Conservation (phyloP, 2,113 vertebrate genomes). For the Erythrolamprus reginae region DNA sequence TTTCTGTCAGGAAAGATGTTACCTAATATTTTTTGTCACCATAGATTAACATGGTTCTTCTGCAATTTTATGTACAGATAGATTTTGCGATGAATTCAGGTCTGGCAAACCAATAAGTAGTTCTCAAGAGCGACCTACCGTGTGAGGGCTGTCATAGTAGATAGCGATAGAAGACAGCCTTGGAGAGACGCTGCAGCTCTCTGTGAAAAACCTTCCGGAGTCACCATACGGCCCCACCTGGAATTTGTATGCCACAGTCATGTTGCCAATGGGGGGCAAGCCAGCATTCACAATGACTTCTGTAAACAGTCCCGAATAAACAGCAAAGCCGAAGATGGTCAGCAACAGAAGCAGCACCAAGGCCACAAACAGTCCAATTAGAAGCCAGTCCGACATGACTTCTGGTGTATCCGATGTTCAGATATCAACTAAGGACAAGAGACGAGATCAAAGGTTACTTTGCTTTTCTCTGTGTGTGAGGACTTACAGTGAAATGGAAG, state of each 20-base stretch:
- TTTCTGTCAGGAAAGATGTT: not conserved
- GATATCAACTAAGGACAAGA: slow-evolving; percentile 28
- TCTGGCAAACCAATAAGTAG: slow-evolving; percentile 24
- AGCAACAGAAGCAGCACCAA: slow-evolving; percentile 72
- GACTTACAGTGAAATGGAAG: not conserved
- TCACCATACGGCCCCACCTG: slow-evolving; percentile 76
- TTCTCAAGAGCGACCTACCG: slow-evolving; percentile 69
- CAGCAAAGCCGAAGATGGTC: slow-evolving; percentile 70
- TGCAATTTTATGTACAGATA: not conserved
- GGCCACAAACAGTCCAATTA: slow-evolving; percentile 65
- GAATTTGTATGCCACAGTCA: slow-evolving; percentile 88
- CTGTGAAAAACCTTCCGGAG: slow-evolving; percentile 76
- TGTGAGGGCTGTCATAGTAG: slow-evolving; percentile 86
- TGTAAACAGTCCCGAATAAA: slow-evolving; percentile 81
- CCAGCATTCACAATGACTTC: slow-evolving; percentile 80
- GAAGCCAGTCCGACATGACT: slow-evolving; percentile 75
- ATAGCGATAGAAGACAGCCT: slow-evolving; percentile 76
- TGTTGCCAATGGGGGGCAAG: slow-evolving; percentile 75
- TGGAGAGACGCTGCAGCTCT: slow-evolving; percentile 80
- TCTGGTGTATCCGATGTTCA: slow-evolving; percentile 35
- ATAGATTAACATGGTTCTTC: not conserved
- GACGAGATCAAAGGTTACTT: slow-evolving; percentile 22
- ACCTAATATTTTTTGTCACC: not conserved
- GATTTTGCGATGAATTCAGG: not conserved
- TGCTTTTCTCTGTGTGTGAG: not conserved